phyloP scores from a whole-genome alignment of 1,140 invertebrate species.

The Phymastichus coffea region DNA sequence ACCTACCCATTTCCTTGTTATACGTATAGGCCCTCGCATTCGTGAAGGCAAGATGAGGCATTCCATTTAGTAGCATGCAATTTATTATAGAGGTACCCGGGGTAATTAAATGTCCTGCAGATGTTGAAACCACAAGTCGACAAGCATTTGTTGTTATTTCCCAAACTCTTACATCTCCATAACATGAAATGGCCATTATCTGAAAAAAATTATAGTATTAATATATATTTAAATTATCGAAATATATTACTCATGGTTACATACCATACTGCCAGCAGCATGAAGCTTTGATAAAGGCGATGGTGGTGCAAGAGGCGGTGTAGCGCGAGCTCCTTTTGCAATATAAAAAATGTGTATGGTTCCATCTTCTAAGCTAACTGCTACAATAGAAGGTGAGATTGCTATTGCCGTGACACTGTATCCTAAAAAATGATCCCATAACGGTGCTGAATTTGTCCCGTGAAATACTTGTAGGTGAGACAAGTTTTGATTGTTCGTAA shows the following conservation, averaged over 20 bases:
- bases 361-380: conserved; percentile 66
- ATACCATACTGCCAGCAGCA: conserved; percentile 48
- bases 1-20: conserved; percentile 53
- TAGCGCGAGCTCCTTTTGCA: conserved; percentile 57
- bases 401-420: conserved; percentile 49
- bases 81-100: conserved; percentile 46
- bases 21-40: conserved; percentile 53
- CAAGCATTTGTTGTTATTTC: conserved; percentile 45
- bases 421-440: conserved; percentile 52
- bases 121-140: conserved; percentile 49
- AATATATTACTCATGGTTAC: not conserved
- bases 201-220: conserved; percentile 21
- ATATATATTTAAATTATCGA: not conserved
- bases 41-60: conserved; percentile 53
- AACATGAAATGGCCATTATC: conserved; percentile 54
- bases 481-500: conserved; percentile 46
- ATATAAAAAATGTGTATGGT: conserved; percentile 65
- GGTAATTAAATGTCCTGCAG: conserved; percentile 48
- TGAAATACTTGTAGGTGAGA: conserved; percentile 58
- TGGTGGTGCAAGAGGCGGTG: conserved; percentile 66
- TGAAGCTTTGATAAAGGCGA: conserved; percentile 58
- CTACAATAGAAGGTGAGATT: conserved; percentile 56
- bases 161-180: conserved; percentile 53
- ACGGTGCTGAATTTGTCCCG: conserved; percentile 58
- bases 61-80: conserved; percentile 50